Conservation (phyloP, 1,140 invertebrate genomes). For the Leguminivora glycinivorella region DNA sequence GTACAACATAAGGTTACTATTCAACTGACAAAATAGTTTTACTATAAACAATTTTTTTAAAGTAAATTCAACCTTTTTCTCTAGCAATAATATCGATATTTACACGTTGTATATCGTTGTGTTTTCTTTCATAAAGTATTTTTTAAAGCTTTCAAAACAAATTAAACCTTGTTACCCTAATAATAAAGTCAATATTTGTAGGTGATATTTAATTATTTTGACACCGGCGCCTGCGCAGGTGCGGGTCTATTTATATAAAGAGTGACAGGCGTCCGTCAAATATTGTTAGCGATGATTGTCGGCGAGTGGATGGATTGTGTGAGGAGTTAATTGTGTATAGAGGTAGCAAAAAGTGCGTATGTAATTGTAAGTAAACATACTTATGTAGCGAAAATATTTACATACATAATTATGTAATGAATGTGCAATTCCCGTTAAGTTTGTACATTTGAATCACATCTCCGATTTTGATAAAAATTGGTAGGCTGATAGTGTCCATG, state of each 20-base stretch:
- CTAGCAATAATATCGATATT: not conserved
- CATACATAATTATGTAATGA: no score
- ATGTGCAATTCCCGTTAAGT: no score
- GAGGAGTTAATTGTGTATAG: no score
- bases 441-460: no score
- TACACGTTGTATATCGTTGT: not conserved
- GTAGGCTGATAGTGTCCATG: no score
- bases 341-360: no score
- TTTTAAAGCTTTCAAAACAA: not conserved
- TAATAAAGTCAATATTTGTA: not conserved
- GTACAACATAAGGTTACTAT: not conserved
- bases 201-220: not conserved
- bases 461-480: no score
- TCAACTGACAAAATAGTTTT: not conserved
- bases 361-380: no score
- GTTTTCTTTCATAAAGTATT: no score
- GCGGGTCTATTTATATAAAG: not conserved
- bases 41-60: not conserved
- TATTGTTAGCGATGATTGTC: conserved; percentile 4
- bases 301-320: not conserved
- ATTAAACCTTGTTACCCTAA: not conserved
- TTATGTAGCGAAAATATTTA: no score
- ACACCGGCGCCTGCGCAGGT: not conserved
- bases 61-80: not conserved
- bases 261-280: not conserved